Percentiles rank a stretch among this genome's conserved stretches.
These are phyloP conservation scores for Drosophila melanosoma DNA, from an alignment of 2,888 invertebrate species.

Conservation along the genomic window DNA sequence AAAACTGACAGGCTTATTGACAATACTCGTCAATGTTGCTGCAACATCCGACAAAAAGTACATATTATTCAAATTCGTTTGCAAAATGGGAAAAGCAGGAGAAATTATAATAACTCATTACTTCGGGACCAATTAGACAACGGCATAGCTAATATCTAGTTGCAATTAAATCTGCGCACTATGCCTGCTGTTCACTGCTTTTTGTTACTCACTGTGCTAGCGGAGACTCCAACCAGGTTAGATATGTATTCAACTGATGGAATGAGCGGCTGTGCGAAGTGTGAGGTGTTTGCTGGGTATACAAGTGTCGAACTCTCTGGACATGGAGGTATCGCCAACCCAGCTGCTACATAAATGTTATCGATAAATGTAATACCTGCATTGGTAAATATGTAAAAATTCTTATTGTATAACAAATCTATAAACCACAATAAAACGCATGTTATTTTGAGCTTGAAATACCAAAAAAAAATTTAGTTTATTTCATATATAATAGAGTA, in stretches of 20 bases:
- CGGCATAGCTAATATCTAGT: background rate
- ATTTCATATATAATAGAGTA: constrained; percentile 57
- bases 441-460: constrained; percentile 61
- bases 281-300: background rate
- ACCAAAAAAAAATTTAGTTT: constrained; percentile 66
- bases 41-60: background rate
- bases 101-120: background rate
- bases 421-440: background rate
- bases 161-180: background rate
- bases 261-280: background rate
- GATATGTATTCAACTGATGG: background rate
- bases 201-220: background rate
- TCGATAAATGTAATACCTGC: background rate
- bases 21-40: background rate
- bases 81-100: background rate
- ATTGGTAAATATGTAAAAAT: background rate
- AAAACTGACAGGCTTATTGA: background rate
- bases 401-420: background rate
- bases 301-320: background rate
- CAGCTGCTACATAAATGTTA: background rate
- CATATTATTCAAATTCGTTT: background rate
- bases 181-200: background rate
- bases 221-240: background rate
- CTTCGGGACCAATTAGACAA: background rate
- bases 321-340: background rate